Conservation (phyloP, 1,140 invertebrate genomes). For the Protaetia brevitarsis region DNA sequence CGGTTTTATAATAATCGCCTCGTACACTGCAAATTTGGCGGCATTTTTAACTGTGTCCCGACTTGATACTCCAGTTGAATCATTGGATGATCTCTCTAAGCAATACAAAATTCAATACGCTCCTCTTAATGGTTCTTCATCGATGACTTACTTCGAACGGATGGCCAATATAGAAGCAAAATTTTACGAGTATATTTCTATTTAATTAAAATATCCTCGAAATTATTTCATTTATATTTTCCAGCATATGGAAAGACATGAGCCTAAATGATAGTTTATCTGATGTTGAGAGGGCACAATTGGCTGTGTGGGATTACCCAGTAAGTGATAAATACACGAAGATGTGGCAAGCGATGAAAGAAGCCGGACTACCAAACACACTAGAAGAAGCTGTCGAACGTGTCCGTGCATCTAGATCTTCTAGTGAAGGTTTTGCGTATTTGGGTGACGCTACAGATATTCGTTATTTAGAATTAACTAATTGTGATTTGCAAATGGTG, state of each 20-base stretch:
- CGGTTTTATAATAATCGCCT: conserved; percentile 70
- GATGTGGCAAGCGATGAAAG: conserved; percentile 64
- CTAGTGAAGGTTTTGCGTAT: conserved; percentile 62
- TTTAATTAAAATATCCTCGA: not conserved
- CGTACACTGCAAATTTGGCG: conserved; percentile 71
- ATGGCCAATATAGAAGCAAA: conserved; percentile 71
- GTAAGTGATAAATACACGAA: conserved; percentile 71
- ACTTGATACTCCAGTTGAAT: conserved; percentile 63
- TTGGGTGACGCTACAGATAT: conserved; percentile 65
- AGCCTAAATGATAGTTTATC: conserved; percentile 61
- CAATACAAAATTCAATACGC: conserved; percentile 69
- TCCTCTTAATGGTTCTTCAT: conserved; percentile 59
- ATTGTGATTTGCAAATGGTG: conserved; percentile 61
- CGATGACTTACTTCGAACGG: conserved; percentile 67
- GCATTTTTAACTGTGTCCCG: conserved; percentile 66
- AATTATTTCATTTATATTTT: conserved; percentile 9
- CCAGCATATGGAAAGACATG: conserved; percentile 71
- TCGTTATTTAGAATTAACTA: conserved; percentile 60
- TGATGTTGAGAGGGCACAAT: conserved; percentile 58
- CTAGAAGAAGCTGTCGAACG: conserved; percentile 55
- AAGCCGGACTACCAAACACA: conserved; percentile 52
- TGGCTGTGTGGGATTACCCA: conserved; percentile 73
- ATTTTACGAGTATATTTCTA: conserved; percentile 58
- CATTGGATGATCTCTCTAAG: conserved; percentile 62
- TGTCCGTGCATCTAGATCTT: conserved; percentile 51